Base-by-base conservation (phyloP, 2,797 vertebrate genomes). In the Ispidina lecontei region DNA sequence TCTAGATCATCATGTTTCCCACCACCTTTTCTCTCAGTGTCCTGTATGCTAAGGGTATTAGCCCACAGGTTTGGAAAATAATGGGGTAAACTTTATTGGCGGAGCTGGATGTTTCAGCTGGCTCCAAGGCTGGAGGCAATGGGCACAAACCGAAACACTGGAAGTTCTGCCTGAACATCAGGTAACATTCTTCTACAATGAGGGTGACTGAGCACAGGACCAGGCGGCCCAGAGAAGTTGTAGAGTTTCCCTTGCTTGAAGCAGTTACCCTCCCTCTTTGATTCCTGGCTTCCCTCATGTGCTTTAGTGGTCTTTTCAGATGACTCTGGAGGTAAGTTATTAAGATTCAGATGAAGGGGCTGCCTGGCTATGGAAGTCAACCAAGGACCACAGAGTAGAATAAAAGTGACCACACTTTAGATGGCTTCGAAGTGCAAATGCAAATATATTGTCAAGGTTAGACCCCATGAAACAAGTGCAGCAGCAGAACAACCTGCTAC, bases 401-500 rank as follows among this genome's bases (percentile, higher is more conserved):
- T 52, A 71, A 87, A 82, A 8, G 35, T 46, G 4, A 39, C 37
- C 37, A 39, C 37, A 39, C 77, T 82, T 86, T 14, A 87, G 41
- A 33, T 55, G 33, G 54, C 41, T 86, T 84, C 73, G 35, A 88
- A 90, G 83, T 77, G 49, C 41, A 73, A 94, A 86, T 89, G 59
- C 49, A 82, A 89, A 62, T 74, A 60, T 1, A 4, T 78, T 86
- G n/a, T 25, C 1, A 13, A 76, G 52, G 71, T 91, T 56, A 84
- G 80, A 87, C 22, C 37, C 14, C 9, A 15, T 11, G 22, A 84
- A 84, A 82, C 59, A 81, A 84, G 35, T 26, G 51, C 56, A 76
- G 39, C 49, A 73, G 31, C 68, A 58, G 23, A 88, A 58, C 43
- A 77, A 78, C 90, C 71, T 84, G 71, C 77, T 93, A 33, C 69